Conservation (phyloP, 2,888 invertebrate species). For the Scaptodrosophila latifasciaeformis region DNA sequence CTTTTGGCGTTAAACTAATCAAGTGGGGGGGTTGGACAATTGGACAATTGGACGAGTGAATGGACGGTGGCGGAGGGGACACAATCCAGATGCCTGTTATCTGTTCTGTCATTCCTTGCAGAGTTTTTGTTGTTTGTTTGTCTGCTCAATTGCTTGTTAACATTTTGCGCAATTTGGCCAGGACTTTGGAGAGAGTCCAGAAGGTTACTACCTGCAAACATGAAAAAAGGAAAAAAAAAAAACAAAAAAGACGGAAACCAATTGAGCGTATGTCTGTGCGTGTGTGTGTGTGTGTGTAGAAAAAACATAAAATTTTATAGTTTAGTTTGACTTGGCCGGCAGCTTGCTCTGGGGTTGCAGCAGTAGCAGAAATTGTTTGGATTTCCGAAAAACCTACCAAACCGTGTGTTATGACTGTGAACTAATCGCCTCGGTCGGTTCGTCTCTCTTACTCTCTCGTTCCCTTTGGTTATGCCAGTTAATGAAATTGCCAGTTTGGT, state of each 20-base stretch:
- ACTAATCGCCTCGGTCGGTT: constrained; percentile 63
- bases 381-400: neutral
- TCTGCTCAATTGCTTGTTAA: constrained; percentile 68
- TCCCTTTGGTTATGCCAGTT: constrained; percentile 50
- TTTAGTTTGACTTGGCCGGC: constrained; percentile 41
- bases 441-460: too few species aligned
- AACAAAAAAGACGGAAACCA: constrained; percentile 56
- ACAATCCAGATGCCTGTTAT: neutral
- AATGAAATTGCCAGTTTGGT: constrained; percentile 54
- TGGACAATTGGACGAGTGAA: constrained; percentile 1
- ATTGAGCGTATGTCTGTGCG: constrained; percentile 49
- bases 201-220: constrained; percentile 58
- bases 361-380: neutral
- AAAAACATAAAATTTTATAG: constrained; percentile 64
- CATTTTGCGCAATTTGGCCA: constrained; percentile 66
- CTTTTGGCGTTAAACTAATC: constrained; percentile 41
- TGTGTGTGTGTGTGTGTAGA: constrained; percentile 34
- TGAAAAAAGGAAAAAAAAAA: constrained; percentile 57
- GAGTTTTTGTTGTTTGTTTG: constrained; percentile 67
- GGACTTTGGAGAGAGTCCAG: constrained; percentile 15
- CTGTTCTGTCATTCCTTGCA: neutral
- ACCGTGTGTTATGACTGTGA: constrained; percentile 61
- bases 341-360: neutral
- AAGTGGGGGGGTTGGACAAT: constrained; percentile 29
- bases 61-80: too few species aligned